These are phyloP conservation scores for Leucopsar rothschildi DNA, from an alignment of 2,113 vertebrate species.

Conservation along the genomic window DNA sequence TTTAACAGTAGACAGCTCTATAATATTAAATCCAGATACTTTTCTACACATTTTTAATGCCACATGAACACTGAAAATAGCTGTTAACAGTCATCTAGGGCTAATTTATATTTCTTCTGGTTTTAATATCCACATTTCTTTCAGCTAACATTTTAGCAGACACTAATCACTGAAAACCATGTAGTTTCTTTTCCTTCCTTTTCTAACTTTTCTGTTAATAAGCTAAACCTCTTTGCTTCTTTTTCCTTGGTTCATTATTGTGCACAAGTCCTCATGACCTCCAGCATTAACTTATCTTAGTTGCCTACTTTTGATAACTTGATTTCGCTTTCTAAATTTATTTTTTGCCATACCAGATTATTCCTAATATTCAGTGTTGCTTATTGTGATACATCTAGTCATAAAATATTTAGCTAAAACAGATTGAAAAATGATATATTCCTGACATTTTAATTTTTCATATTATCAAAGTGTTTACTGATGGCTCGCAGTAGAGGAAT, in stretches of 20 bases:
- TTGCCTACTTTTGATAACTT: background rate
- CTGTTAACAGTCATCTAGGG: background rate
- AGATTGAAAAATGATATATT: background rate
- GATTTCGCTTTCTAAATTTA: background rate
- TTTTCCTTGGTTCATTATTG: background rate
- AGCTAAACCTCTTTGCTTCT: background rate
- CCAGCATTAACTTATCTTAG: background rate
- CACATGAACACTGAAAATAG: background rate
- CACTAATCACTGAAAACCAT: background rate
- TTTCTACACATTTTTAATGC: background rate
- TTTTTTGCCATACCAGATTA: background rate
- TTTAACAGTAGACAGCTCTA: background rate
- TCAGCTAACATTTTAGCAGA: background rate
- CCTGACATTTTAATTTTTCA: background rate
- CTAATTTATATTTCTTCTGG: background rate
- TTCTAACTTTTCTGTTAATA: background rate
- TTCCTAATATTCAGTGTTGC: background rate
- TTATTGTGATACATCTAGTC: background rate
- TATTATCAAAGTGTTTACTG: background rate
- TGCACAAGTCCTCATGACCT: background rate
- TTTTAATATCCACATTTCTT: background rate
- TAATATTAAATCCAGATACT: background rate
- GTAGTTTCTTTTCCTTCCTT: background rate
- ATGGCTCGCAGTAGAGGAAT: background rate
- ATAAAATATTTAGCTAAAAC: background rate